phyloP scores from a whole-genome alignment of 2,888 invertebrate genomes.

The Oasisia sp. region DNA sequence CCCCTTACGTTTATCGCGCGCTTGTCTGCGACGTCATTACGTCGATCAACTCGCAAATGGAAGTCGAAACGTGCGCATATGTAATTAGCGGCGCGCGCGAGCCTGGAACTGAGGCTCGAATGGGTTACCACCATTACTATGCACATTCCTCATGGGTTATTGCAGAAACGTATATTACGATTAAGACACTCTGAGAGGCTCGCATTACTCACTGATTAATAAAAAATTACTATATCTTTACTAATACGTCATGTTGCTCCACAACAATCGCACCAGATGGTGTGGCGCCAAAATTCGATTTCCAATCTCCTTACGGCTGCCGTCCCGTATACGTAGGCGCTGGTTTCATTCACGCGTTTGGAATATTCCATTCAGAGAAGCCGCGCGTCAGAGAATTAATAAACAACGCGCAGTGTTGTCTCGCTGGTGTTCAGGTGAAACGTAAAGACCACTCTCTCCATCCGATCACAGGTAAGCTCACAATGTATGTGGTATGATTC shows the following conservation, averaged over 20 bases:
- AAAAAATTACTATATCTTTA: background rate
- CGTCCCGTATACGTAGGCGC: background rate
- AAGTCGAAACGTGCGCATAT: background rate
- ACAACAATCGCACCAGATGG: background rate
- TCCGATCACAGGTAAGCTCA: background rate
- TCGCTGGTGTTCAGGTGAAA: background rate
- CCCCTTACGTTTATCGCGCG: background rate
- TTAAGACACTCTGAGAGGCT: background rate
- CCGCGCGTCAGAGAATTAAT: background rate
- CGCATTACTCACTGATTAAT: background rate
- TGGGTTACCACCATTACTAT: background rate
- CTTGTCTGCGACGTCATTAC: background rate
- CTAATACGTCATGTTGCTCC: background rate
- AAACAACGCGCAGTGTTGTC: background rate
- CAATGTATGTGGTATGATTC: background rate
- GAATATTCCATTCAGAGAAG: background rate
- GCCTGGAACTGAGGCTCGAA: background rate
- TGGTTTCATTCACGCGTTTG: background rate
- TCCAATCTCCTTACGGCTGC: background rate
- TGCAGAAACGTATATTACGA: background rate
- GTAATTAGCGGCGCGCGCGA: conserved; percentile 1
- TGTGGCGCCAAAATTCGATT: conserved; percentile 1
- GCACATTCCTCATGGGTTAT: background rate
- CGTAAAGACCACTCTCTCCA: background rate
- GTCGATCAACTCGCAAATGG: background rate